These are phyloP conservation scores for Ammodramus savannarum DNA, from an alignment of 2,113 vertebrate species.

Conservation along the genomic window DNA sequence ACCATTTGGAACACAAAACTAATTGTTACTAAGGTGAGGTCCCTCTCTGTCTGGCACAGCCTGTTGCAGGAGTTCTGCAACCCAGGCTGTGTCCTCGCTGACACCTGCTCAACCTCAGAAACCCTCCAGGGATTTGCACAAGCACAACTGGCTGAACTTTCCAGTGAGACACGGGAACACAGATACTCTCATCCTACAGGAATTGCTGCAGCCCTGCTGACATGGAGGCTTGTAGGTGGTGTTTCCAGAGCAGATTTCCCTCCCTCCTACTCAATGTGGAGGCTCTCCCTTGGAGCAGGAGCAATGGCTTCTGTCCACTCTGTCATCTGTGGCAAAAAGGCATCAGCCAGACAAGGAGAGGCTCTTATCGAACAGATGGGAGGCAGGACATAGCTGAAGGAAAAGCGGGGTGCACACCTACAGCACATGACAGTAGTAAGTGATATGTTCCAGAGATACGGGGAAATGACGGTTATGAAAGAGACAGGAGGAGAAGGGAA, in stretches of 20 bases:
- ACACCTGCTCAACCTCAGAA: conserved; percentile 38
- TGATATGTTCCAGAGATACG: conserved; percentile 22
- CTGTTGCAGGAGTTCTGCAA: neutral
- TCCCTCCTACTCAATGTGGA: neutral
- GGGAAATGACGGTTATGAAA: conserved; percentile 14
- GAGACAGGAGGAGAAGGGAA: neutral
- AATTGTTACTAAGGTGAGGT: neutral
- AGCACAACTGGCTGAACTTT: conserved; percentile 16
- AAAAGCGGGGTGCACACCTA: neutral
- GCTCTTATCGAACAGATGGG: neutral
- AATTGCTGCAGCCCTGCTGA: neutral
- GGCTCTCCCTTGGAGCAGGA: neutral
- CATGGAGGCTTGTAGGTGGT: neutral
- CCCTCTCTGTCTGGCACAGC: neutral
- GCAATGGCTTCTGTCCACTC: neutral
- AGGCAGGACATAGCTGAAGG: neutral
- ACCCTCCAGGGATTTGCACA: conserved; percentile 15
- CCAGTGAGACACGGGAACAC: neutral
- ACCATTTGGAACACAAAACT: neutral
- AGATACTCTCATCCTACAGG: neutral
- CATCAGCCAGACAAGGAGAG: neutral
- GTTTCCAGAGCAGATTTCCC: neutral
- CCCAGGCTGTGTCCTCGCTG: neutral
- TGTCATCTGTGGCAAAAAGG: neutral
- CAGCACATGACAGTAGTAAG: neutral